A percentile compares a stretch with the other conserved stretches of the same genome.
These are phyloP conservation scores for Gonioctena quinquepunctata DNA, from an alignment of 1,140 invertebrate genomes.

Conservation along the genomic window DNA sequence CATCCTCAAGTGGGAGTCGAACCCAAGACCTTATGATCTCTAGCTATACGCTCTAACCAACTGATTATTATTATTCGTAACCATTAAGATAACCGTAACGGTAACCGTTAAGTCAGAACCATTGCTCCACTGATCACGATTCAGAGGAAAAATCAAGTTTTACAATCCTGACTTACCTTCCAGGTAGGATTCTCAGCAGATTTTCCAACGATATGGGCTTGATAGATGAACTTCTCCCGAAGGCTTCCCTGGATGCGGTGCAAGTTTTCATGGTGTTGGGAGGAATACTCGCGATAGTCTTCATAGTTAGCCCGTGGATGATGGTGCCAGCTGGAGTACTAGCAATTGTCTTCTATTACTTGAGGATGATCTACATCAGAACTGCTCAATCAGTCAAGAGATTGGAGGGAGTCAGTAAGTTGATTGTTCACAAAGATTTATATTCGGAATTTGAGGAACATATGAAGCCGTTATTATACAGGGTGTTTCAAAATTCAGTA, in stretches of 20 bases:
- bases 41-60: too few relatives aligned
- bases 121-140: too few relatives aligned
- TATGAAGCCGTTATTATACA: too few relatives aligned
- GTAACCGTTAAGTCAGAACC: too few relatives aligned
- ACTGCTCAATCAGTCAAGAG: slow-evolving; percentile 85
- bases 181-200: slow-evolving; percentile 70
- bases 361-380: slow-evolving; percentile 77
- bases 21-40: too few relatives aligned
- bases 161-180: too few relatives aligned
- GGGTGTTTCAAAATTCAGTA: too few relatives aligned
- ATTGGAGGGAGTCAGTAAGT: slow-evolving; percentile 70
- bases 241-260: slow-evolving; percentile 75
- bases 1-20: too few relatives aligned
- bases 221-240: slow-evolving; percentile 86
- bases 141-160: too few relatives aligned
- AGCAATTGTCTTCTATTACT: slow-evolving; percentile 69
- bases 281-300: slow-evolving; percentile 64
- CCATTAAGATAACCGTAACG: too few relatives aligned
- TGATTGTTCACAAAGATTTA: not conserved
- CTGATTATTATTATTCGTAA: too few relatives aligned
- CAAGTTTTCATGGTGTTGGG: slow-evolving; percentile 64
- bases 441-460: too few relatives aligned
- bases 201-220: slow-evolving; percentile 81
- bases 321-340: slow-evolving; percentile 71
- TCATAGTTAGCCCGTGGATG: slow-evolving; percentile 74